These are phyloP conservation scores for Anabacerthia variegaticeps DNA, from an alignment of 2,797 vertebrate species.

Conservation along the genomic window DNA sequence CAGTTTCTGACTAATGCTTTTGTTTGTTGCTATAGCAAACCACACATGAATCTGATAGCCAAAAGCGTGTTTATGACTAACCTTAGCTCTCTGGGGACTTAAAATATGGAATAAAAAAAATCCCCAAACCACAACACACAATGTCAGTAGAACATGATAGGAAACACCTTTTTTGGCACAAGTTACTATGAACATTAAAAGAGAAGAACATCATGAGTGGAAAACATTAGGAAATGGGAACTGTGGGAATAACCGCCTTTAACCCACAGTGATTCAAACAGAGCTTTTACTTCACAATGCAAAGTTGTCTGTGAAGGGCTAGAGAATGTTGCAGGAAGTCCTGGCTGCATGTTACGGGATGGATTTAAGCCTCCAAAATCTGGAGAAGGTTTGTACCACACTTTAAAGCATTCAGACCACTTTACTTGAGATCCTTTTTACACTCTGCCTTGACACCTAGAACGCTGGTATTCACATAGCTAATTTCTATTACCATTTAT, in stretches of 20 bases:
- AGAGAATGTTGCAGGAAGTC: background rate
- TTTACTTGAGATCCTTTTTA: background rate
- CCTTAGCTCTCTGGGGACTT: constrained; percentile 56
- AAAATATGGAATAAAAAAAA: constrained; percentile 37
- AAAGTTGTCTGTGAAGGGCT: background rate
- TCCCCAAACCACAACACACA: constrained; percentile 19
- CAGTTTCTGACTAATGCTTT: constrained; percentile 75
- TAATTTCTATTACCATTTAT: constrained; percentile 1
- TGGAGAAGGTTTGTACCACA: background rate
- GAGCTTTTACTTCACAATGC: background rate
- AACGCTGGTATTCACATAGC: background rate
- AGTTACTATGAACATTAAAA: background rate
- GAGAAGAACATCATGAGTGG: constrained; percentile 38
- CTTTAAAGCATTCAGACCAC: background rate
- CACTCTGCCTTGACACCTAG: background rate
- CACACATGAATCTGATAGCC: constrained; percentile 60
- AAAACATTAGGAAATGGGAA: constrained; percentile 55
- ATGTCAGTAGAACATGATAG: constrained; percentile 50
- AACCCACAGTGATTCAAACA: background rate
- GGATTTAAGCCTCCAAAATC: background rate
- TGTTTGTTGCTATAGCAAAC: constrained; percentile 76
- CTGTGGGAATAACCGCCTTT: constrained; percentile 20
- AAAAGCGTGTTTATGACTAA: constrained; percentile 66
- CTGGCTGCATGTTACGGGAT: background rate
- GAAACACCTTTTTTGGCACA: constrained; percentile 66